phyloP scores from a whole-genome alignment of 2,113 vertebrate species.

The Phyllostomus hastatus region DNA sequence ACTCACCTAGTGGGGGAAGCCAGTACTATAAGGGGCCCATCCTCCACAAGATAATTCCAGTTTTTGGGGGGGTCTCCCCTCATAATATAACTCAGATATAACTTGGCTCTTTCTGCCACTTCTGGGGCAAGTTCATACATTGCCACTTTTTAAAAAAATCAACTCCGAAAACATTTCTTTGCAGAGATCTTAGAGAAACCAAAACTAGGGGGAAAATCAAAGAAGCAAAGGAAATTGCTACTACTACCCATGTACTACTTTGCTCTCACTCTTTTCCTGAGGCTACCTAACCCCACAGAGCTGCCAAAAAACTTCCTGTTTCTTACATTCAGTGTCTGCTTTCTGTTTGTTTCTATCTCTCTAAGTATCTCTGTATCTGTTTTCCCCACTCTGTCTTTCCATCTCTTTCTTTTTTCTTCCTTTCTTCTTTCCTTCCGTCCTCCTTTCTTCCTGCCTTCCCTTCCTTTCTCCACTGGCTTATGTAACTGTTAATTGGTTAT shows the following conservation, averaged over 20 bases:
- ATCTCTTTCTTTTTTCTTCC: background rate
- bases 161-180: background rate
- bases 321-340: background rate
- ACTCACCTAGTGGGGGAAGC: too few relatives aligned
- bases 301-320: background rate
- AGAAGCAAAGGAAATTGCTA: background rate
- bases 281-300: background rate
- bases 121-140: background rate
- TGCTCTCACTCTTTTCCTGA: background rate
- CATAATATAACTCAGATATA: background rate
- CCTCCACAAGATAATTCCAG: too few relatives aligned
- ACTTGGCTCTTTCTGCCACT: background rate
- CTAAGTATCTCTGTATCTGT: background rate
- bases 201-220: background rate
- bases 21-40: too few relatives aligned
- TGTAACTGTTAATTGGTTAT: slow-evolving; percentile 27
- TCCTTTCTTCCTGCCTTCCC: background rate
- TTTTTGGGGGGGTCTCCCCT: too few relatives aligned
- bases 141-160: background rate
- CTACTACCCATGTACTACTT: background rate
- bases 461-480: background rate
- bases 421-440: too few relatives aligned
- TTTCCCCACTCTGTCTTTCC: background rate
- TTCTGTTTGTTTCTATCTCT: background rate
- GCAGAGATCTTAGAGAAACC: background rate